Percentiles rank a stretch among this genome's conserved stretches.
Evolutionary conservation across 2,888 invertebrate species (phyloP).

Genomic region (Cyclophora punctaria): DNA sequence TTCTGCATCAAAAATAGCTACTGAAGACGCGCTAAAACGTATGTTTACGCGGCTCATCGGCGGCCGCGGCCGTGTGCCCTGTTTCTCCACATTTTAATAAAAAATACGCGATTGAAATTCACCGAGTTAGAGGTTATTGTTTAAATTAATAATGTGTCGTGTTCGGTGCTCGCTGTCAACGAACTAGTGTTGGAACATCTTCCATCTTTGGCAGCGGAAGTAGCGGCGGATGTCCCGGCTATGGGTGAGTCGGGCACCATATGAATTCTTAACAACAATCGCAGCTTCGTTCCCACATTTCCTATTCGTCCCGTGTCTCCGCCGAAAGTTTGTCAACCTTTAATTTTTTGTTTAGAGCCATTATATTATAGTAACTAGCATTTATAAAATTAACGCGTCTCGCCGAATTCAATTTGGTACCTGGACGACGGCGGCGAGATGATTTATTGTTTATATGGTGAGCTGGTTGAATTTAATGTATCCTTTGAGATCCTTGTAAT

Average conservation of each 20-base stretch:
- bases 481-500: no score
- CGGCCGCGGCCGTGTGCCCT: constrained; percentile 50
- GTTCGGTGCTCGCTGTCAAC: constrained; percentile 56
- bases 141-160: constrained; percentile 32
- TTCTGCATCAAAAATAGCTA: constrained; percentile 74
- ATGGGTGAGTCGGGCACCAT: constrained; percentile 68
- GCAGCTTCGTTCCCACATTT: constrained; percentile 61
- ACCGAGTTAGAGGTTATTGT: constrained; percentile 18
- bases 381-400: constrained; percentile 26
- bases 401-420: constrained; percentile 11
- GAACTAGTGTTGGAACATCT: constrained; percentile 62
- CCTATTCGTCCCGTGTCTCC: constrained; percentile 66
- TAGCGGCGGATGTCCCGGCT: constrained; percentile 69
- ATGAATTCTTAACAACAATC: constrained; percentile 69
- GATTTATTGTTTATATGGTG: constrained; percentile 12
- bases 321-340: constrained; percentile 73
- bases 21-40: constrained; percentile 63
- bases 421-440: constrained; percentile 11
- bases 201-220: constrained; percentile 75
- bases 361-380: constrained; percentile 16
- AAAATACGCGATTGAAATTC: constrained; percentile 19
- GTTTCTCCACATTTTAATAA: constrained; percentile 15
- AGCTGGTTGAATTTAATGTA: constrained; percentile 12
- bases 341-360: constrained; percentile 59
- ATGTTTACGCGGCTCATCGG: constrained; percentile 63